Evolutionary conservation across 2,113 vertebrate genomes (phyloP), one percentile per base, ranked within the genome.

Genomic region (Pelvicachromis taeniatus): DNA sequence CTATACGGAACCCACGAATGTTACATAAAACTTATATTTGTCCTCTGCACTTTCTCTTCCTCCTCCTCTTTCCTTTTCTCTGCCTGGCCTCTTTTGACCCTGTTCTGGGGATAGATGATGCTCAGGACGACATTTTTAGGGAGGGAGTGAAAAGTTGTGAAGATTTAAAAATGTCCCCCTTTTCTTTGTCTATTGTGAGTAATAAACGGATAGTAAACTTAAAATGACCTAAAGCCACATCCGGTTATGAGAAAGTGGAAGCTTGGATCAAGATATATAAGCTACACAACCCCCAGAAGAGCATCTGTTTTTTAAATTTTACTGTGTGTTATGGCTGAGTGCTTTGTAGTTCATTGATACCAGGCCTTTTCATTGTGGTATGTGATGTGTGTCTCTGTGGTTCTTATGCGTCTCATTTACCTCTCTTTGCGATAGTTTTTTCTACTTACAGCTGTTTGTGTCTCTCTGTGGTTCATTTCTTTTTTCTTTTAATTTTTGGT

Each of bases 11-110:
- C 88, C 81, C 68, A 88, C 70, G 16, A 83, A 68, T 59, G 82
- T 93, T 93, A 90, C 83, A 93, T 91, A 92, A 93, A 92, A 91
- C 82, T 82, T 78, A 58, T 10, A 89, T 89, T 84, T 63, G 61
- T 78, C 58, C 61, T 82, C 89, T 81, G 82, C 81, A 31, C 55
- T 65, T 86, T 61, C 50, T 84, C 54, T 31, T 33, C 83, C 58
- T 65, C 84, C 26, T 4, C 29, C 13, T 31, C 29, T 5, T 54
- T 26, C 53, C 53, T 35, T 26, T 7, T 83, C 21, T 2, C 14
- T 78, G 52, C 77, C 42, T 35, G 33, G 53, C 83, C 85, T 86
- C 56, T 17, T 55, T 8, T 73, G 75, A 82, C 59, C 75, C 58
- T 53, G 42, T n/a, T 85, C 63, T n/a, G 9, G 59, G 50, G 42